Evolutionary conservation across 92 coral and sea anemone genomes (phyloP), one percentile per base, ranked within the genome.

Genomic region (Metridium senile): DNA sequence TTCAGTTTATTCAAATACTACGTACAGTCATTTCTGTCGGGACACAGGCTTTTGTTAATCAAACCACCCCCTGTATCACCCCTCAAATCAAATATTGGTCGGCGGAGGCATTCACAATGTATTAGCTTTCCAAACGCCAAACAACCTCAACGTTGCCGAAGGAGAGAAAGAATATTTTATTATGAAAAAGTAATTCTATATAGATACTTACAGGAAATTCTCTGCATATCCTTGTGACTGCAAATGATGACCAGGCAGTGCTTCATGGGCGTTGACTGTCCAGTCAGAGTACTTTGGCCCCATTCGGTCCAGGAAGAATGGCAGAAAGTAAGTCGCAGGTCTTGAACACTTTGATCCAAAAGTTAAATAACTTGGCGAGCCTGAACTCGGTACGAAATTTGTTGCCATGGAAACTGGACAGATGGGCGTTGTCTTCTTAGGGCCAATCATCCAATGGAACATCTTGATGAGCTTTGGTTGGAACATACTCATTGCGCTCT

Each of bases 241-340:
- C 4, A 88, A 74, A 62, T 94, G 98, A 70, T 94, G 98, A 1
- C 98, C 98, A 46, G 98, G 98, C 77, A 87, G 72, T 16, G 98
- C 91, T 76, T 93, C 98, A 72, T 93, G 98, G 16, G 97, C 98
- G 58, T 81, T 85, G 27, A 93, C 92, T 18, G 98, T 82, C 83
- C 91, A 76, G 66, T 93, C 97, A 62, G 95, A 92, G 83, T 90
- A 93, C 78, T 85, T 91, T 9, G 98, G 98, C 9, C 98, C 98
- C 90, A 88, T 89, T 86, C 90, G 89, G 85, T 93, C 93, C 86
- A 93, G 86, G 69, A 93, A 93, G 86, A 93, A 93, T n/a, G 98
- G 98, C 70, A 93, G 70, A 35, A 67, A 61, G 53, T 76, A 88
- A 45, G 20, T 29, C 0, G 89, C 97, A 9, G 93, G 93, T n/a